Percentiles rank a stretch among this genome's conserved stretches.
Evolutionary conservation across 2,888 invertebrate species (phyloP).

Genomic region (Pterostichus madidus): DNA sequence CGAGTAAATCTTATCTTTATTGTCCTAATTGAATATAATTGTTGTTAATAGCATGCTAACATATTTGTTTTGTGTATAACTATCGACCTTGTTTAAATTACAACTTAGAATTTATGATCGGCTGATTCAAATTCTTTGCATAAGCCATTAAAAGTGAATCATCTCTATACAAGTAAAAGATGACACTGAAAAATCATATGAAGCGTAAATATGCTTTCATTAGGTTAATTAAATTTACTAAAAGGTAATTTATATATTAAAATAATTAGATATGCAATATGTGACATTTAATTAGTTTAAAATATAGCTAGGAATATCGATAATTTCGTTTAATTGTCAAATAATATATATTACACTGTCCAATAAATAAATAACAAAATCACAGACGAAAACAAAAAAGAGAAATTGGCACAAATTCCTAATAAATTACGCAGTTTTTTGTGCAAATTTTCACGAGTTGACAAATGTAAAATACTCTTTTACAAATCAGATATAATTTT

Average conservation of each 20-base stretch:
- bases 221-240: slow-evolving; percentile 19
- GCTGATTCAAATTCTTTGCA: background rate
- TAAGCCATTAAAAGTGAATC: background rate
- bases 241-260: background rate
- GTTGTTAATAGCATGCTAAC: no score
- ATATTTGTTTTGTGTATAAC: no score
- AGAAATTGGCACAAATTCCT: slow-evolving; percentile 8
- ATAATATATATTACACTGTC: no score
- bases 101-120: slow-evolving; percentile 2
- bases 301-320: no score
- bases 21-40: no score
- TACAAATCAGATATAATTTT: slow-evolving; percentile 46
- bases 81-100: background rate
- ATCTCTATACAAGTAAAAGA: background rate
- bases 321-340: no score
- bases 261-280: no score
- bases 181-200: slow-evolving; percentile 21
- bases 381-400: background rate
- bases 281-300: background rate
- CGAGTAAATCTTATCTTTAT: no score
- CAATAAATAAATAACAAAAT: no score
- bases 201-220: background rate
- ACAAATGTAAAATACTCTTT: slow-evolving; percentile 24
- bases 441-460: background rate
- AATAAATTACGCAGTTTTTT: slow-evolving; percentile 13